Base-by-base conservation (phyloP, 2,797 vertebrate species). In the Lutjanus campechanus region DNA sequence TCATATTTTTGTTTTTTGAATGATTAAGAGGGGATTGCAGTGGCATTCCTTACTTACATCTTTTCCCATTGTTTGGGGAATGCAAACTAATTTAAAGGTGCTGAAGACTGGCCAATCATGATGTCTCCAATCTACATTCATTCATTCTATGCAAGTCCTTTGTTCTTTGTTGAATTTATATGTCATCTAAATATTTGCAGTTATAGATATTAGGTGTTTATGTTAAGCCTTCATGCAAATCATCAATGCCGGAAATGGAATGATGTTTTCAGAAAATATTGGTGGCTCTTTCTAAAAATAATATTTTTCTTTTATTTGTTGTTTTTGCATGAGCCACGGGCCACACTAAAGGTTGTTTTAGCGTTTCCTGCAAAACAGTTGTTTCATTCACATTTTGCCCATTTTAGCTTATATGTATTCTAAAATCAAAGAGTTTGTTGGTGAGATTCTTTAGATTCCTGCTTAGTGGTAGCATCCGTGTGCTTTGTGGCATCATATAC, bases 81-180 rank as follows among this genome's bases (percentile, higher is more conserved):
- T 82, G 83, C 72, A 90, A 91, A 90, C 83, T 88, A 80, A 92
- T 89, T 85, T 90, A 91, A 94, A 94, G 95, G 95, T 95, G 95
- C 95, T 95, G 91, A 91, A 90, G 88, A 93, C 92, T 90, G 90
- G 91, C 91, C 80, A 90, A 86, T 92, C 90, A 92, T 86, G 90
- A 94, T 92, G 91, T 95, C 92, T 89, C 88, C 86, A 88, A 94
- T 79, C 69, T 88, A 84, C 88, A 87, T 95, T 84, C 86, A 95
- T 95, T 89, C 94, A 95, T 95, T 95, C 95, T 96, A 95, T 96
- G 95, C 95, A 95, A 95, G 85, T 91, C 87, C 69, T 94, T 79
- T 89, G 87, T 94, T 92, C 66, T 83, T 76, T 71, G 47, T 87
- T 79, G 62, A 85, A 68, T 73, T 88, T 68, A 82, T 85, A 73